Base-by-base conservation (phyloP, 2,113 vertebrate genomes). In the Rhinolophus sinicus region DNA sequence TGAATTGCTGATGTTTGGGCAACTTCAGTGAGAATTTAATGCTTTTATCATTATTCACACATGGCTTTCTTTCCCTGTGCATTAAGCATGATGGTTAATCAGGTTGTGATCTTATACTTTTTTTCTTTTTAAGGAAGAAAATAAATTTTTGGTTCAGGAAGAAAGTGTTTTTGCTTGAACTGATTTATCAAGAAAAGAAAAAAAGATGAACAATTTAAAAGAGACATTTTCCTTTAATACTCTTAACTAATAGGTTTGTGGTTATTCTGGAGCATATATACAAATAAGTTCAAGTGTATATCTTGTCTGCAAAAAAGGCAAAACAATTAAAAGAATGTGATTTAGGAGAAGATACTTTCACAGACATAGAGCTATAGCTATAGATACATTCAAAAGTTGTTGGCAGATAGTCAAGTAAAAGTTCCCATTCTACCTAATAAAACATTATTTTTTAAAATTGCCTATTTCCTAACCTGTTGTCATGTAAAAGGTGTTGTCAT, bases 41-140 rank as follows among this genome's bases (percentile, higher is more conserved):
- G 78, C 83, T 58, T 90, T 90, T 75, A 18, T 89, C 21, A 12
- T 88, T 88, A 62, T 75, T 96, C n/a, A 77, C 15, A 72, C 26
- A 47, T 16, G 50, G 0, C 47, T 83, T 84, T 69, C 33, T 44
- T 83, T 58, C 56, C 28, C 18, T 28, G 30, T 78, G 76, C 35
- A 38, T 44, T 52, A 15, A 88, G 5, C 1, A 10, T 86, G 62
- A 67, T 35, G 82, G 7, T 35, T 56, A 93, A 56, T 88, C 2
- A 21, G 35, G 6, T 58, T 75, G 18, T 70, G 33, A 75, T 92
- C 62, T 81, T 47, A 47, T 15, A 11, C 26, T 58, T 88, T 40
- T 64, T 40, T 64, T 93, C 52, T 38, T 83, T 73, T 87, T 38
- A 89, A 70, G 81, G 38, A 65, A 72, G 67, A 72, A 90, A 60